Evolutionary conservation across 2,888 invertebrate genomes (phyloP), one percentile per base, ranked within the genome.

Genomic region (Drosophila incognita): DNA sequence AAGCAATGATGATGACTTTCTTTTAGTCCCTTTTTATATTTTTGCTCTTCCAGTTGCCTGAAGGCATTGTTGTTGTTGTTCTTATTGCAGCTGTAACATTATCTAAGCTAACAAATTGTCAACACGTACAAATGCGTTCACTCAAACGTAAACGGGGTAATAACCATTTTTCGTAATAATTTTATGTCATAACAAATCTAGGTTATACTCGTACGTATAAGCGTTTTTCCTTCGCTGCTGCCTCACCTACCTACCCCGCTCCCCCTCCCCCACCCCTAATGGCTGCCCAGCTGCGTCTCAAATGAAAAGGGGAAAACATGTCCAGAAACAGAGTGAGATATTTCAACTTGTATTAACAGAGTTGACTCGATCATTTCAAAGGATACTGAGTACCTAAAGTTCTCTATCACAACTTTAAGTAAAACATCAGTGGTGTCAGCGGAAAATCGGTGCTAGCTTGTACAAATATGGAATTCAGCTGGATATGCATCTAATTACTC

Each of bases 141-240:
- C 84, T 91, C 91, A 91, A 91, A 91, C 86, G 86, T 90, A 91
- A 91, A 91, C 91, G 91, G 90, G 90, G 92, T 91, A 91, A 91
- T 91, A 91, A 91, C 84, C 89, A 90, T 91, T 90, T 91, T 89
- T 85, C 82, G 83, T 87, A 81, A 89, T 90, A 91, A 90, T 91
- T 89, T 87, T 83, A 82, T 90, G 90, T 91, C 90, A 89, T 82
- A 90, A 88, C 88, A 91, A 91, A 91, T 91, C 91, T 91, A 80
- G 90, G 90, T 91, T 90, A 89, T 78, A 74, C 64, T 53, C 57
- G 49, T 64, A 70, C 59, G 36, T 60, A 54, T 46, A 64, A 64
- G 40, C 59, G 52, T 29, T 56, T 57, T 54, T 54, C 33, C 13
- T 29, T 15, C 29, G 7, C 13, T 18, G 40, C 13, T 33, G n/a